Percentiles rank a stretch among this genome's conserved stretches.
phyloP scores from a whole-genome alignment of 2,113 vertebrate genomes.

The Bettongia penicillata region DNA sequence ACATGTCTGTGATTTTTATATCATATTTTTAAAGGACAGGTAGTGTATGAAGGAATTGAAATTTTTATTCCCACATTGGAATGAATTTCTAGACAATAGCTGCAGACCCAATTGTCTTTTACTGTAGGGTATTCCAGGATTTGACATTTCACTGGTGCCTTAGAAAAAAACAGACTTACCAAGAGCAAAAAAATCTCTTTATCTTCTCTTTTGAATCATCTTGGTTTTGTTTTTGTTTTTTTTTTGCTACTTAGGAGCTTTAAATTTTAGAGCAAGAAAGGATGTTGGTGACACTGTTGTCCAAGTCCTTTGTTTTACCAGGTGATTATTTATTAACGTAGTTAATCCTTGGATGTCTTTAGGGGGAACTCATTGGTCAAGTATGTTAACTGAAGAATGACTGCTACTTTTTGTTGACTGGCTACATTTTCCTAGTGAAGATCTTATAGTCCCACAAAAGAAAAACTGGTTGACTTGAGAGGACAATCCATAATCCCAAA shows the following conservation, averaged over 20 bases:
- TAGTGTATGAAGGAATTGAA: not conserved
- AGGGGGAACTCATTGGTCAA: not conserved
- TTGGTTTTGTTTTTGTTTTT: no score
- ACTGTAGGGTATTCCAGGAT: not conserved
- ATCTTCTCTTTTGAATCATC: not conserved
- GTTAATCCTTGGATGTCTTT: not conserved
- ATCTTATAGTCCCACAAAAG: not conserved
- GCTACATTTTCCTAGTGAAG: not conserved
- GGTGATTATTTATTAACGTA: not conserved
- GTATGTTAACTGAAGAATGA: not conserved
- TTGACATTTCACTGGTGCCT: not conserved
- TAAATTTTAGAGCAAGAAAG: not conserved
- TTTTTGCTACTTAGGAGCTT: not conserved
- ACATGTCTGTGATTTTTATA: no score
- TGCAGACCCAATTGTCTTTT: not conserved
- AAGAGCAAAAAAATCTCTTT: not conserved
- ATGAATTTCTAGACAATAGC: not conserved
- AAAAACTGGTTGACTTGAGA: not conserved
- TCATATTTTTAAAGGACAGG: not conserved
- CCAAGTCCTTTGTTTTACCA: not conserved
- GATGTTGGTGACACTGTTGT: not conserved
- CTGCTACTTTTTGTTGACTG: not conserved
- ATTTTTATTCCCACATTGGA: not conserved
- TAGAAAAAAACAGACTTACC: not conserved
- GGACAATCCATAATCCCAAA: not conserved